Evolutionary conservation across 2,888 invertebrate genomes (phyloP).

Genomic region (Drosophila kanekoi): DNA sequence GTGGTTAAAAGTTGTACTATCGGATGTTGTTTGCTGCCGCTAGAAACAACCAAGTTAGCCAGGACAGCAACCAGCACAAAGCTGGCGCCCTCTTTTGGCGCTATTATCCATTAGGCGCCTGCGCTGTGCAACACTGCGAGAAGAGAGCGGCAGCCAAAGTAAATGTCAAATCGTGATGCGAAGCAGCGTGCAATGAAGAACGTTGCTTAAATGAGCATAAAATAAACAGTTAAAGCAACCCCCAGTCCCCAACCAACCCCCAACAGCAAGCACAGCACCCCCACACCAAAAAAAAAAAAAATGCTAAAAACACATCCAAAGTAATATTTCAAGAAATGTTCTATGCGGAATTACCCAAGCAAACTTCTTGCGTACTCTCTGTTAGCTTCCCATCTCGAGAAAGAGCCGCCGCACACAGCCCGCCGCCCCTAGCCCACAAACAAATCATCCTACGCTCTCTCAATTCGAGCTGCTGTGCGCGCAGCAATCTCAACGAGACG

Average conservation of each 20-base stretch:
- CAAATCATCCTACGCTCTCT: slow-evolving; percentile 24
- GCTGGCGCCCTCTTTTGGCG: slow-evolving; percentile 43
- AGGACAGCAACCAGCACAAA: neutral
- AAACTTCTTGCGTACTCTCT: slow-evolving; percentile 3
- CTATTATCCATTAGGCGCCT: neutral
- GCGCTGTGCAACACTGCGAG: slow-evolving; percentile 21
- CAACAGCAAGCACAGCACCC: neutral
- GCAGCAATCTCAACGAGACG: slow-evolving; percentile 67
- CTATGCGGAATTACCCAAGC: slow-evolving; percentile 1
- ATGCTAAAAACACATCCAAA: slow-evolving; percentile 9
- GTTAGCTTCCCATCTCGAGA: slow-evolving; percentile 2
- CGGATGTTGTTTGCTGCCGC: neutral
- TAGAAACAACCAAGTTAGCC: neutral
- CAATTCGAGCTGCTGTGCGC: slow-evolving; percentile 53
- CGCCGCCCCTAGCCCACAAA: no score
- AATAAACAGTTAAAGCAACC: slow-evolving; percentile 67
- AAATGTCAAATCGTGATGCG: slow-evolving; percentile 71
- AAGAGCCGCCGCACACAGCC: no score
- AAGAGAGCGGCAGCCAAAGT: slow-evolving; percentile 16
- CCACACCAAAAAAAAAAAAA: neutral
- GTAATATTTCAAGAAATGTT: slow-evolving; percentile 6
- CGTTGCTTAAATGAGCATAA: slow-evolving; percentile 49
- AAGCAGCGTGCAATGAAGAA: slow-evolving; percentile 45
- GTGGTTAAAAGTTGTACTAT: slow-evolving; percentile 16
- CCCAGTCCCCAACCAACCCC: slow-evolving; percentile 33